Conservation (phyloP, 1,140 invertebrate species). For the Apis florea region DNA sequence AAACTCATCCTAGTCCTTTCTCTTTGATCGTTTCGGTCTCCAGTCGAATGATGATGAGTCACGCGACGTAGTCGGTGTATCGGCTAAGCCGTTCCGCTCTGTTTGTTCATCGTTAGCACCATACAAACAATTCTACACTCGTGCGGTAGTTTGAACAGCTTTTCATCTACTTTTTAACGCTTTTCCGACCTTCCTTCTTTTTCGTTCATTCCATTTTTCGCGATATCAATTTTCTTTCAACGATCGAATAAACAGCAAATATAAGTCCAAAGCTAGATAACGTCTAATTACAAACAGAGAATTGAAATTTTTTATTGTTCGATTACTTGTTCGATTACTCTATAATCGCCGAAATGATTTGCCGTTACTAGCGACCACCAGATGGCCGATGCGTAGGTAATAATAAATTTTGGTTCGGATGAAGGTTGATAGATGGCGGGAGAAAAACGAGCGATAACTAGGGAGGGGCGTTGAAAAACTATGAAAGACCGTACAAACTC, state of each 20-base stretch:
- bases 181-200: background rate
- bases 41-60: constrained; percentile 30
- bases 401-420: background rate
- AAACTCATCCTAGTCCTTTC: background rate
- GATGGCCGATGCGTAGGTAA: too few relatives aligned
- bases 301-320: background rate
- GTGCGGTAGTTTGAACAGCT: constrained; percentile 1
- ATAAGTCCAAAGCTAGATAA: too few relatives aligned
- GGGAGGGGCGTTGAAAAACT: background rate
- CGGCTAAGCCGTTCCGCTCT: constrained; percentile 34
- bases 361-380: too few relatives aligned
- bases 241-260: too few relatives aligned
- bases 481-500: too few relatives aligned
- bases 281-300: background rate
- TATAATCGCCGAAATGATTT: too few relatives aligned
- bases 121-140: constrained; percentile 27
- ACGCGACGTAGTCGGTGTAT: constrained; percentile 15
- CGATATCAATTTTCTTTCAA: too few relatives aligned
- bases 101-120: constrained; percentile 39
- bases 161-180: constrained; percentile 19
- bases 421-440: background rate
- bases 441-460: background rate
- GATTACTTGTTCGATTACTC: too few relatives aligned
- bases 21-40: background rate
- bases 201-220: background rate